Evolutionary conservation across 2,113 vertebrate species (phyloP).

Genomic region (Engraulis encrasicolus): DNA sequence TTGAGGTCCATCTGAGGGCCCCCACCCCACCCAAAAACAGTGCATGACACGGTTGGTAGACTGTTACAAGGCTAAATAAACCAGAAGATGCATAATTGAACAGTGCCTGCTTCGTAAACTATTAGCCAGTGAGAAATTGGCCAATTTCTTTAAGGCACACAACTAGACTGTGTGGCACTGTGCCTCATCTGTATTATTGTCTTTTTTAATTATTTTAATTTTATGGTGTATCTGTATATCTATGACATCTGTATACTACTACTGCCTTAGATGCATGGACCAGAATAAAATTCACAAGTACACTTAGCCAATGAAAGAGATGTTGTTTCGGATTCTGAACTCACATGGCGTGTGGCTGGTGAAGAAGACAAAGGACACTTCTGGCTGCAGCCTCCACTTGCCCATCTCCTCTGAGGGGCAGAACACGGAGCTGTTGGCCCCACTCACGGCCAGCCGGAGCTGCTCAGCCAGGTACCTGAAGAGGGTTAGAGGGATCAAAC

Average conservation of each 20-base stretch:
- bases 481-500: neutral
- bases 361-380: conserved; percentile 86
- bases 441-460: conserved; percentile 70
- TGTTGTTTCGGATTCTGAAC: conserved; percentile 50
- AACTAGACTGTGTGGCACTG: too few species aligned
- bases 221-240: neutral
- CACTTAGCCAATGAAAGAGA: too few species aligned
- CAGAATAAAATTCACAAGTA: too few species aligned
- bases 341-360: conserved; percentile 95
- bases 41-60: too few species aligned
- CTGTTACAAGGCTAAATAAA: too few species aligned
- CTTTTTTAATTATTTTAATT: too few species aligned
- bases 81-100: too few species aligned
- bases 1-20: neutral
- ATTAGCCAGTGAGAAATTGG: too few species aligned
- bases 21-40: neutral
- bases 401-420: conserved; percentile 69
- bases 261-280: too few species aligned
- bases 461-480: conserved; percentile 89
- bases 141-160: too few species aligned
- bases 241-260: neutral
- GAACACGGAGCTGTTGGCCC: conserved; percentile 77
- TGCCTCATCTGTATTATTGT: too few species aligned
- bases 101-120: too few species aligned
- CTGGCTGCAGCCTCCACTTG: conserved; percentile 82